Evolutionary conservation across 2,113 vertebrate species (phyloP).

Genomic region (Burhinus oedicnemus): DNA sequence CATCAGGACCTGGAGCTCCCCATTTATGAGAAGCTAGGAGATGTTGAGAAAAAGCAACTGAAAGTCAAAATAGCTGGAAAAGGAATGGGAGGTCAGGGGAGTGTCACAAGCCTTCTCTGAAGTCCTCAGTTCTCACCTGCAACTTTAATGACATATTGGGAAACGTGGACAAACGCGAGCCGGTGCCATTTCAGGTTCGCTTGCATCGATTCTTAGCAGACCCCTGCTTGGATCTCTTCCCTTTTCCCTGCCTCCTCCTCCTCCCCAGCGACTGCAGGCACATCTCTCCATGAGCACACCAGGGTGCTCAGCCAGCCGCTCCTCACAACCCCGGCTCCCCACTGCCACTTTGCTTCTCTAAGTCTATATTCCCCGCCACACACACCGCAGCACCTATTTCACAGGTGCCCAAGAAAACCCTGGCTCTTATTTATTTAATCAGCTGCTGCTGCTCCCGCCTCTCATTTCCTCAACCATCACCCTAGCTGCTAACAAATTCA

Average conservation of each 20-base stretch:
- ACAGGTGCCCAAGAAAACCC: neutral
- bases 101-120: neutral
- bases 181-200: neutral
- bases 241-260: neutral
- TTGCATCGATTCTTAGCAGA: neutral
- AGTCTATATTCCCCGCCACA: neutral
- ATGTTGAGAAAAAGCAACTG: neutral
- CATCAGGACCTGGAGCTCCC: neutral
- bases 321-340: neutral
- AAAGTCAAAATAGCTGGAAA: neutral
- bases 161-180: neutral
- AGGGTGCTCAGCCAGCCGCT: neutral
- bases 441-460: rapidly evolving
- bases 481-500: neutral
- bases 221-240: neutral
- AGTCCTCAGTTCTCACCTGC: neutral
- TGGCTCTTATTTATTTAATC: neutral
- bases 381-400: neutral
- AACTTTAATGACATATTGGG: neutral
- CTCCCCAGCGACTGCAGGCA: rapidly evolving
- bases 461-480: neutral
- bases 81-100: neutral
- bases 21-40: neutral
- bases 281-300: rapidly evolving
- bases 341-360: neutral